Percentiles rank a stretch among this genome's conserved stretches.
These are phyloP conservation scores for Xestia sexstrigata DNA, from an alignment of 2,888 invertebrate species.

Conservation along the genomic window DNA sequence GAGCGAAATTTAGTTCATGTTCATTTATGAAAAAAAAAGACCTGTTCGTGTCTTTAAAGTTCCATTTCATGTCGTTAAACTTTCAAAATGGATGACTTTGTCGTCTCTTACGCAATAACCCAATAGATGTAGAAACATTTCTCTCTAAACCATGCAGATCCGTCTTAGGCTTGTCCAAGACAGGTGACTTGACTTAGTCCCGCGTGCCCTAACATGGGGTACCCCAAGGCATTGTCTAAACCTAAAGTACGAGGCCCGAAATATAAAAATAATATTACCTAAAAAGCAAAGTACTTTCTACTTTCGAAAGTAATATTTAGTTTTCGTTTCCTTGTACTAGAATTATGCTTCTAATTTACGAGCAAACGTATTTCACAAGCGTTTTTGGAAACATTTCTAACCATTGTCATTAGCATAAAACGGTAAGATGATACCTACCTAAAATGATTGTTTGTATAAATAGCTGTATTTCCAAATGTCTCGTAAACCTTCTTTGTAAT, in stretches of 20 bases:
- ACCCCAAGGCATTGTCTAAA: not conserved
- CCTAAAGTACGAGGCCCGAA: not conserved
- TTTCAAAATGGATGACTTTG: not conserved
- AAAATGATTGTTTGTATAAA: constrained; percentile 43
- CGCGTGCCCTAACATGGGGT: not conserved
- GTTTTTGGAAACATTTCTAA: constrained; percentile 33
- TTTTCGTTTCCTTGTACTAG: constrained; percentile 16
- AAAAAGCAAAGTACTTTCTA: constrained; percentile 18
- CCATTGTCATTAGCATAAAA: constrained; percentile 49
- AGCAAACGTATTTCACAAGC: constrained; percentile 31
- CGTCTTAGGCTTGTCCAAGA: not conserved
- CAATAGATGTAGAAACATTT: not conserved
- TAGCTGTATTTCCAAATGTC: constrained; percentile 52
- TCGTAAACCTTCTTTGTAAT: constrained; percentile 50
- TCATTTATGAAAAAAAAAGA: not conserved
- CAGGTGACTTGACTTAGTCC: not conserved
- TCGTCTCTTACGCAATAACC: not conserved
- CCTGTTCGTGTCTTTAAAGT: not conserved
- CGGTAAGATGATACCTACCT: constrained; percentile 35
- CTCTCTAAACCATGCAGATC: not conserved
- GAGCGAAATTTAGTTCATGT: not conserved
- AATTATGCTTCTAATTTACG: constrained; percentile 39
- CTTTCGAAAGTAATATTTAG: constrained; percentile 27
- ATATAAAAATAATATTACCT: not conserved
- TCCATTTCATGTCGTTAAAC: not conserved